These are phyloP conservation scores for Cremastinae sp. DNA, from an alignment of 2,888 invertebrate species.

Conservation along the genomic window DNA sequence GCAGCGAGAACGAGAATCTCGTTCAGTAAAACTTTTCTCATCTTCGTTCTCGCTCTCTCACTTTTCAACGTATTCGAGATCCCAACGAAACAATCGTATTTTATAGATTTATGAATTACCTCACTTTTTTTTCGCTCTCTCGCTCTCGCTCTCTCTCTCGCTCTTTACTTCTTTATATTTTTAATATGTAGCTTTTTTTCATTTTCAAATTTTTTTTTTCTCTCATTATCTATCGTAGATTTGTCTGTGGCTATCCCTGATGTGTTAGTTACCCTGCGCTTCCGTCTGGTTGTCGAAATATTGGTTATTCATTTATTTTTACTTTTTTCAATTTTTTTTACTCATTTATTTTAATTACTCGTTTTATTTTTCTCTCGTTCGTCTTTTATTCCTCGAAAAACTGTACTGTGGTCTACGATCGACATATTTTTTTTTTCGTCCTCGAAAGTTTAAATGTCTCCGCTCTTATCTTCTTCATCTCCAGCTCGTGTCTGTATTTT, in stretches of 20 bases:
- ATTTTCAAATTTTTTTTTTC: conserved; percentile 72
- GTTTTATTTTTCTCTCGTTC: conserved; percentile 28
- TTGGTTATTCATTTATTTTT: conserved; percentile 72
- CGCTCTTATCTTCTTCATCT: too few relatives aligned
- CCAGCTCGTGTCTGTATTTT: too few relatives aligned
- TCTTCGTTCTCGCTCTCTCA: conserved; percentile 58
- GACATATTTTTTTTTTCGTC: conserved; percentile 45
- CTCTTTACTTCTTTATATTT: conserved; percentile 73
- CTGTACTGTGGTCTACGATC: conserved; percentile 59
- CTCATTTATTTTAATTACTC: conserved; percentile 38
- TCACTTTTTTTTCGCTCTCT: conserved; percentile 49
- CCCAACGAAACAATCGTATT: conserved; percentile 76
- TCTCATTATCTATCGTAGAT: conserved; percentile 79
- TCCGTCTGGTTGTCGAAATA: conserved; percentile 80
- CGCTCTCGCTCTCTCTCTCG: conserved; percentile 40
- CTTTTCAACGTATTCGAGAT: conserved; percentile 63
- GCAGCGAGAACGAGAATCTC: not conserved
- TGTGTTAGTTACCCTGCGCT: conserved; percentile 81
- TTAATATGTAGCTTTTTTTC: conserved; percentile 77
- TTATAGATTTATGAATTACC: conserved; percentile 77
- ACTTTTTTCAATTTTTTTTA: conserved; percentile 52
- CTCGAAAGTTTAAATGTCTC: too few relatives aligned
- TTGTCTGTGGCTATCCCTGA: conserved; percentile 81
- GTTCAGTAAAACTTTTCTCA: conserved; percentile 33
- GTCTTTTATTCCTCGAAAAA: conserved; percentile 47